These are phyloP conservation scores for Suillia variegata DNA, from an alignment of 2,888 invertebrate species.

Conservation along the genomic window DNA sequence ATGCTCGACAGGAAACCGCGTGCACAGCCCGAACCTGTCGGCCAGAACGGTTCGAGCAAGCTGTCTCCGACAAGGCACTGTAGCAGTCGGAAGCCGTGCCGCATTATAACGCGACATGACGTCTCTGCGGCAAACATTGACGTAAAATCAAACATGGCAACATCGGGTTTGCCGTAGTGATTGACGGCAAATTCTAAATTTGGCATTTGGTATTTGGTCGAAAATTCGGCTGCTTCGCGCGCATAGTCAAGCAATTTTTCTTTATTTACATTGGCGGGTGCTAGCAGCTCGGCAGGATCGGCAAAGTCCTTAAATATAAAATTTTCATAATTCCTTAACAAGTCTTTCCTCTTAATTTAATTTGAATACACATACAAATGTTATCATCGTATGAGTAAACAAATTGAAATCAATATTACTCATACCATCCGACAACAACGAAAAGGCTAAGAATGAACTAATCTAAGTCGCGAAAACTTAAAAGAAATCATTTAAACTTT, in stretches of 20 bases:
- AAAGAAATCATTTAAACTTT: too few species aligned
- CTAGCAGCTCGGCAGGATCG: slow-evolving; percentile 86
- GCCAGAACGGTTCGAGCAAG: slow-evolving; percentile 97
- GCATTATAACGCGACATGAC: slow-evolving; percentile 80
- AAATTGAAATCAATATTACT: too few species aligned
- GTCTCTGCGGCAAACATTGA: slow-evolving; percentile 98
- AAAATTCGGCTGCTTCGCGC: slow-evolving; percentile 92
- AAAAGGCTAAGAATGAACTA: too few species aligned
- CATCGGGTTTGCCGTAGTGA: slow-evolving; percentile 96
- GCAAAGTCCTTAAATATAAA: slow-evolving; percentile 89
- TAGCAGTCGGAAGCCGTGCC: slow-evolving; percentile 78
- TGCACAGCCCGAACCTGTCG: slow-evolving; percentile 97
- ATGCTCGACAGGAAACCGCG: slow-evolving; percentile 94
- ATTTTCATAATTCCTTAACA: too few species aligned
- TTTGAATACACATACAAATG: too few species aligned
- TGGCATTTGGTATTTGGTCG: slow-evolving; percentile 85
- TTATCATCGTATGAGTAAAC: too few species aligned
- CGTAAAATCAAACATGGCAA: slow-evolving; percentile 99
- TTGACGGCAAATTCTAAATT: slow-evolving; percentile 94
- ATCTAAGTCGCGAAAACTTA: too few species aligned
- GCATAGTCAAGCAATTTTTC: slow-evolving; percentile 89
- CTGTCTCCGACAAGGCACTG: slow-evolving; percentile 96
- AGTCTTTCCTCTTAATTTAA: too few species aligned
- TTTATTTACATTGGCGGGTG: slow-evolving; percentile 88
- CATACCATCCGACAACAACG: too few species aligned